Conservation (phyloP, 2,113 vertebrate species). For the Neomonachus schauinslandi region DNA sequence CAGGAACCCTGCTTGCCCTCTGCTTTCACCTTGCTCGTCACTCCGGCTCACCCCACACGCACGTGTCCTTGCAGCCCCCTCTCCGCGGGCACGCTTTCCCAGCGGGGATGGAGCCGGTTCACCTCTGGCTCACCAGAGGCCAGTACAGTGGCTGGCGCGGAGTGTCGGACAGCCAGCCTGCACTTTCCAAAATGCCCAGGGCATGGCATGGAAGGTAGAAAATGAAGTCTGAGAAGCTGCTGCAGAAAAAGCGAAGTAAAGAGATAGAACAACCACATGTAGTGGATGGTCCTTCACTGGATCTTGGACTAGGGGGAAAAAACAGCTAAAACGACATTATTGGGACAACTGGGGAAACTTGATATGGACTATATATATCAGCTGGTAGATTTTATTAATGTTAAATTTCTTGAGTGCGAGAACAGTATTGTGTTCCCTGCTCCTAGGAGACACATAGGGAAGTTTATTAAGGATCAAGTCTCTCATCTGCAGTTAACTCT, state of each 20-base stretch:
- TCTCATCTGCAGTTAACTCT: constrained; percentile 12
- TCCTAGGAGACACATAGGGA: background rate
- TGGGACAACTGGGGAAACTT: background rate
- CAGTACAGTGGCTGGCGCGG: background rate
- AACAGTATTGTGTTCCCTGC: background rate
- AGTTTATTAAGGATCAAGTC: background rate
- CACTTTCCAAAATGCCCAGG: background rate
- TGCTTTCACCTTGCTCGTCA: background rate
- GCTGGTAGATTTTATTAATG: background rate
- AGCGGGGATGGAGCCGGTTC: background rate
- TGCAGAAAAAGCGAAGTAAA: constrained; percentile 38
- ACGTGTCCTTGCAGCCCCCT: background rate
- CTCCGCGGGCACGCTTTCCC: background rate
- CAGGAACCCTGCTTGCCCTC: background rate
- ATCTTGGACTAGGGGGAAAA: background rate
- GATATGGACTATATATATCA: background rate
- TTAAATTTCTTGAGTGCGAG: background rate
- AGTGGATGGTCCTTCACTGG: background rate
- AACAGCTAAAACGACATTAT: background rate
- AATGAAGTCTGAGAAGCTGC: background rate
- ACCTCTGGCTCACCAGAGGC: background rate
- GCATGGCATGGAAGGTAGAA: background rate
- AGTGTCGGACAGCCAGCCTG: background rate
- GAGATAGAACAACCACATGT: background rate
- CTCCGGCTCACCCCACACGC: background rate